A percentile compares a stretch with the other conserved stretches of the same genome.
Conservation (phyloP, 2,797 vertebrate species). For the Squalus acanthias region DNA sequence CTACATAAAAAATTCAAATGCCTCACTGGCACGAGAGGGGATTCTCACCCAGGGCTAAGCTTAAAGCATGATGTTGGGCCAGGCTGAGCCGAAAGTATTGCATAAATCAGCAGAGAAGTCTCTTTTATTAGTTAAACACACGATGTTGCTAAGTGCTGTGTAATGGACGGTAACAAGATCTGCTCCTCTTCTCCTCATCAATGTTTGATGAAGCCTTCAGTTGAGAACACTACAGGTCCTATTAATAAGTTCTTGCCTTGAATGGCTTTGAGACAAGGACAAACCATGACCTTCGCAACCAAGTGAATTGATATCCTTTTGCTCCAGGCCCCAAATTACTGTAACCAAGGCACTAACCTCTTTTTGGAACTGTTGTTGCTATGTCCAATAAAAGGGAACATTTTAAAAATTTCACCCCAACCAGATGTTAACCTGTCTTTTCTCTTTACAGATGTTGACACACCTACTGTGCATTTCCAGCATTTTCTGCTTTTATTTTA, state of each 20-base stretch:
- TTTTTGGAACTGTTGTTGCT: background rate
- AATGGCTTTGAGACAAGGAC: background rate
- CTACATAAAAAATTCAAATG: background rate
- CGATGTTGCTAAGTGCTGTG: background rate
- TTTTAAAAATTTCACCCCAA: background rate
- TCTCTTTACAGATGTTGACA: background rate
- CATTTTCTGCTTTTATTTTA: background rate
- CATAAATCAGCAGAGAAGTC: background rate
- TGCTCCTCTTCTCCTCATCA: background rate
- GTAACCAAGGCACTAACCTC: background rate
- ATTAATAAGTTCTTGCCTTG: conserved; percentile 6
- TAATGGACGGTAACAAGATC: background rate
- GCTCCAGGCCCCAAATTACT: background rate
- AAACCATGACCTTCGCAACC: background rate
- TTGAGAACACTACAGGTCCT: background rate
- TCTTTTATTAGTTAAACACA: background rate
- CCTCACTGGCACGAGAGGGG: background rate
- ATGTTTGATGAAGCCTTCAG: background rate
- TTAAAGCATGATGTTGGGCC: background rate
- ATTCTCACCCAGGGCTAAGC: background rate
- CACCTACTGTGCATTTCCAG: background rate
- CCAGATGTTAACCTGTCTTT: background rate
- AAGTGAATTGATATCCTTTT: conserved; percentile 4
- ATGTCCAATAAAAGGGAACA: background rate
- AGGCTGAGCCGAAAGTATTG: background rate